These are phyloP conservation scores for Chymomyza fuscimana DNA, from an alignment of 2,888 invertebrate species.

Conservation along the genomic window DNA sequence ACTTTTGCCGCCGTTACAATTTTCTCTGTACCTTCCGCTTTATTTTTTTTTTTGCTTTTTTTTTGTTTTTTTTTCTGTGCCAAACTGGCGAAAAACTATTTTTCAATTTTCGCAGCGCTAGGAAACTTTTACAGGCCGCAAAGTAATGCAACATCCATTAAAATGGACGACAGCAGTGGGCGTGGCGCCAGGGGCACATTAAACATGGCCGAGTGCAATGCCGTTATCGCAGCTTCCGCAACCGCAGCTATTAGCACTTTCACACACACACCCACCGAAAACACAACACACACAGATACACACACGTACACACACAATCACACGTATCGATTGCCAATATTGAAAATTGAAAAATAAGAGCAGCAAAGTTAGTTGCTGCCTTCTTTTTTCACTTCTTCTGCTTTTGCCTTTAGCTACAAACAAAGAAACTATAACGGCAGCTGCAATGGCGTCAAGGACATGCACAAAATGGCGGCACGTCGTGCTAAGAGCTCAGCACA, in stretches of 20 bases:
- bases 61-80: slow-evolving; percentile 5
- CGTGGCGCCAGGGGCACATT: slow-evolving; percentile 36
- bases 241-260: background rate
- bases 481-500: background rate
- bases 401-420: background rate
- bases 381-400: too few relatives aligned
- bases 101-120: slow-evolving; percentile 54
- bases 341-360: slow-evolving; percentile 53
- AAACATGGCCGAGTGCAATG: slow-evolving; percentile 30
- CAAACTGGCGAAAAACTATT: slow-evolving; percentile 48
- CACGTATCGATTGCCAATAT: slow-evolving; percentile 63
- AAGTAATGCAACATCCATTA: slow-evolving; percentile 66
- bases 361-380: slow-evolving; percentile 1
- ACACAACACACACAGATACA: background rate
- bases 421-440: slow-evolving; percentile 10
- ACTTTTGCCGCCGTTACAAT: slow-evolving; percentile 26
- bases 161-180: slow-evolving; percentile 42
- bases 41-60: slow-evolving; percentile 9
- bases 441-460: slow-evolving; percentile 35
- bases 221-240: slow-evolving; percentile 9
- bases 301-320: background rate
- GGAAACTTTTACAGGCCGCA: slow-evolving; percentile 40
- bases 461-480: slow-evolving; percentile 35
- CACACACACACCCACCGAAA: background rate
- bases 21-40: background rate